These are phyloP conservation scores for Phania funesta DNA, from an alignment of 2,888 invertebrate species.

Conservation along the genomic window DNA sequence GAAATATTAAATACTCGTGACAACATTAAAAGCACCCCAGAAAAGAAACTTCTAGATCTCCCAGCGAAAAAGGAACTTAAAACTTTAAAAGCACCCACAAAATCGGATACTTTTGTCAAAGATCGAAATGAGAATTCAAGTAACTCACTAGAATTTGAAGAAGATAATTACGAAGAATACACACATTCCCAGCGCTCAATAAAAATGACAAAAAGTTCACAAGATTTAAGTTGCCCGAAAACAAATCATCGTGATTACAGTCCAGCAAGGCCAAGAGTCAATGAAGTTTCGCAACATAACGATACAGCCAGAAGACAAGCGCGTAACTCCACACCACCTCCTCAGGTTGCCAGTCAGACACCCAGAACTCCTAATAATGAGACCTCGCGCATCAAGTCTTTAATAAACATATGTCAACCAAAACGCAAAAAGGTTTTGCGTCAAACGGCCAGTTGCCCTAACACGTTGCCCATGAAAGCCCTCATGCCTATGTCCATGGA, in stretches of 20 bases:
- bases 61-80: neutral
- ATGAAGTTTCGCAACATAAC: neutral
- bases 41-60: neutral
- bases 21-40: neutral
- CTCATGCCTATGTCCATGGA: slow-evolving; percentile 67
- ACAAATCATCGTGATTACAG: neutral
- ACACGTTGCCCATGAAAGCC: slow-evolving; percentile 68
- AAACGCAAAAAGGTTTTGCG: slow-evolving; percentile 65
- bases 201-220: neutral
- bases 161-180: neutral
- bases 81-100: neutral
- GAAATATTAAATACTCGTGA: neutral
- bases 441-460: slow-evolving; percentile 45
- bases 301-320: neutral
- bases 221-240: neutral
- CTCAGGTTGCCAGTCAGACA: neutral
- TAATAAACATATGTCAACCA: slow-evolving; percentile 68
- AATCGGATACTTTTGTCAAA: slow-evolving; percentile 18
- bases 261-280: neutral
- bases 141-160: neutral
- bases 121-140: neutral
- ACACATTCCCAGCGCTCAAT: neutral
- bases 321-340: neutral
- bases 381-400: slow-evolving; percentile 67
- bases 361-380: slow-evolving; percentile 62